Evolutionary conservation across 2,888 invertebrate genomes (phyloP).

Genomic region (Anticlea derivata): DNA sequence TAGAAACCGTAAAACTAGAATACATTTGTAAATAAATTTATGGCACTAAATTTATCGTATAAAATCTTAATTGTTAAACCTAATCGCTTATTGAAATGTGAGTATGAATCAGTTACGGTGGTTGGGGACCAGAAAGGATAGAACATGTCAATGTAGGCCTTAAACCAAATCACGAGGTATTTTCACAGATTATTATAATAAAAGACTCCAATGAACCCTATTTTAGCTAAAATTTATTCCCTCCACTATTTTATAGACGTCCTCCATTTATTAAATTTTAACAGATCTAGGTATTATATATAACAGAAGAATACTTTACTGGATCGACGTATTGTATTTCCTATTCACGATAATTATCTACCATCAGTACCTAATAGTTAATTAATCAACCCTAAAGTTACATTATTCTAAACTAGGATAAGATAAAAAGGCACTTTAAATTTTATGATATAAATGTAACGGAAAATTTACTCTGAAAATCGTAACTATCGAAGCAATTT

Average conservation of each 20-base stretch:
- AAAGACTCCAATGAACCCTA: constrained; percentile 10
- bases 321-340: too few species aligned
- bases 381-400: not conserved
- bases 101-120: constrained; percentile 60
- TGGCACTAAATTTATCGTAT: constrained; percentile 10
- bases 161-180: constrained; percentile 50
- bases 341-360: too few species aligned
- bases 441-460: too few species aligned
- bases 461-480: too few species aligned
- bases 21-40: constrained; percentile 7
- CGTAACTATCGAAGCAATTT: too few species aligned
- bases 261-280: constrained; percentile 4
- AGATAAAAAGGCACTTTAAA: not conserved
- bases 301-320: too few species aligned
- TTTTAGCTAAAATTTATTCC: constrained; percentile 26
- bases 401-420: not conserved
- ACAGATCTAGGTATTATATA: too few species aligned
- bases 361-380: not conserved
- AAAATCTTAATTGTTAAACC: not conserved
- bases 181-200: constrained; percentile 28
- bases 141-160: constrained; percentile 57
- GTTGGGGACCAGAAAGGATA: constrained; percentile 70
- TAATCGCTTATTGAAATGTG: constrained; percentile 12
- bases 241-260: constrained; percentile 63
- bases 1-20: not conserved